Base-by-base conservation (phyloP, 2,888 invertebrate species). In the Lobophora halterata region DNA sequence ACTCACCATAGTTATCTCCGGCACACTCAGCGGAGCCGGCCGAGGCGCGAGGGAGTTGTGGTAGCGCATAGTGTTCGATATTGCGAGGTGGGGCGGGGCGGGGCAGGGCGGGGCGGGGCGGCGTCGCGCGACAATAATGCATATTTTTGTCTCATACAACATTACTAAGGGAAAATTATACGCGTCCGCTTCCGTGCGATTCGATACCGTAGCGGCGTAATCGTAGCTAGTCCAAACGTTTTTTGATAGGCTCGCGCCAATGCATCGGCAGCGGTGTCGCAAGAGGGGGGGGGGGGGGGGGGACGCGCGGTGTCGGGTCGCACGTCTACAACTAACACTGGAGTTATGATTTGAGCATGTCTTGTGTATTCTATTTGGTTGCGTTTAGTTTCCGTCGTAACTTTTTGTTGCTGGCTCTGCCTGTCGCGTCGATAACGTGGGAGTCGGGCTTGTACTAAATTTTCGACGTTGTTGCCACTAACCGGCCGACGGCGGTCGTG, bases 81-180 rank as follows among this genome's bases (percentile, higher is more conserved):
- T 23, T 24, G 5, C 8, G 10, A 6, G 33, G 21, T 23, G 3
- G 3, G 3, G 14, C 14, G 3, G 10, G 33, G 11, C 24, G 26
- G 29, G 10, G 18, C 11, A 36, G n/a, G 29, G 41, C 9, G 29
- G 17, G 47, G 33, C 41, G 46, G 23, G 19, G 38, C 35, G 47
- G 50, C 34, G 48, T 47, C 57, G 55, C 58, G 61, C 64, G 62
- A 60, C 58, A 46, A 72, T 80, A 80, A 82, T 83, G 83, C 85
- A 82, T 85, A 82, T 83, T 81, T 79, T 80, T 66, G 71, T 77
- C 80, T 79, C 65, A 61, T 63, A 58, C 69, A 64, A 78, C 83
- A 85, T 85, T 87, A 86, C 86, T 86, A 86, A 87, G 86, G 86
- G 80, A 81, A 86, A 83, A 79, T 78, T 46, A 65, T 72, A 72